Base-by-base conservation (phyloP, 2,888 invertebrate species). In the Sminthurinus aureus region DNA sequence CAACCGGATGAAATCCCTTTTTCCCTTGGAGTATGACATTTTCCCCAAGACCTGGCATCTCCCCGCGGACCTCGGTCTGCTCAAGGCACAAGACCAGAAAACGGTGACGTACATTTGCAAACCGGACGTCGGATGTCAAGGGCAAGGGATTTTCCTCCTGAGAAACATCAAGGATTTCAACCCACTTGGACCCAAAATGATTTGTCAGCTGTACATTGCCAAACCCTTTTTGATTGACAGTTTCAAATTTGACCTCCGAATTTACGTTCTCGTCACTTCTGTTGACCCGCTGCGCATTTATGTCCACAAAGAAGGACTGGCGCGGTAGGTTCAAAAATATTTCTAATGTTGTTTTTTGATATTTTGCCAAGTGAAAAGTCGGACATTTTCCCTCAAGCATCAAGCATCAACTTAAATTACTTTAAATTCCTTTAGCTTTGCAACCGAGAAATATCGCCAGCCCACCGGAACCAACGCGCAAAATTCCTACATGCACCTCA, bases 21-120 rank as follows among this genome's bases (percentile, higher is more conserved):
- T 96, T 90, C 96, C 97, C 0, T 94, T 94, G 89, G 97, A 97
- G 87, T 98, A 97, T 90, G 95, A 94, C 89, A 96, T 97, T 90
- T 97, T 96, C 90, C 97, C 98, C 0, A 96, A 95, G 91, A 96
- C 97, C 13, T 98, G 97, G 97, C 96, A 96, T 90, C 93, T 98
- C 87, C 97, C 98, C 26, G 95, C 96, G 24, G 96, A 97, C 88
- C 88, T 78, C 84, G 93, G 94, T 90, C 92, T 94, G 90, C 95
- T 94, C 20, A 90, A 93, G 81, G 93, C 93, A 90, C 94, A 93
- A 90, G 92, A 92, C 86, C 93, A 93, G 89, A 94, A 91, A 90
- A 93, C 93, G 86, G 93, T 93, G 89, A 95, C 95, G 0, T 97
- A 95, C 89, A 98, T 98, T 85, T 92, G 97, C 85, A 98, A 98